A percentile compares a stretch with the other conserved stretches of the same genome.
Conservation (phyloP, 2,797 vertebrate genomes). For the Cirrhinus molitorella region DNA sequence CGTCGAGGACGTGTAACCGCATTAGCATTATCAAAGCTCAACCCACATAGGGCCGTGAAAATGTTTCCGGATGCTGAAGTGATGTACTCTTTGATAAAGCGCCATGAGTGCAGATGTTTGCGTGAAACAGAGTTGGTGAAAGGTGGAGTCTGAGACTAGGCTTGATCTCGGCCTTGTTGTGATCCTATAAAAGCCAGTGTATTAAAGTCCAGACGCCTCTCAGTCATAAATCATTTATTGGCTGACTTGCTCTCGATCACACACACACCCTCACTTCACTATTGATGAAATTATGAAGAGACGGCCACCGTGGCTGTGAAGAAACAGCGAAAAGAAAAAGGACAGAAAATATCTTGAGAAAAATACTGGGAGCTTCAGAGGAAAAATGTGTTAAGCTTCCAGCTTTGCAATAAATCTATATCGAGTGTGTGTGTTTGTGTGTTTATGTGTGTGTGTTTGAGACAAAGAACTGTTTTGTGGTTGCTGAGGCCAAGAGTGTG, state of each 20-base stretch:
- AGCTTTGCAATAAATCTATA: conserved; percentile 18
- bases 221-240: conserved; percentile 43
- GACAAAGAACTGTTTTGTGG: conserved; percentile 23
- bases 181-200: conserved; percentile 37
- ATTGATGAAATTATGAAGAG: conserved; percentile 31
- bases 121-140: background rate
- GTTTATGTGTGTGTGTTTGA: conserved; percentile 3
- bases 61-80: background rate
- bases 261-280: background rate
- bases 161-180: conserved; percentile 41
- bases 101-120: conserved; percentile 2
- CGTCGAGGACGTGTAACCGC: background rate
- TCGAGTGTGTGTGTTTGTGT: background rate
- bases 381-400: conserved; percentile 29
- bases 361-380: conserved; percentile 10
- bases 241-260: background rate
- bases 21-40: conserved; percentile 27
- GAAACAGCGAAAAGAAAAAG: background rate
- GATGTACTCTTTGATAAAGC: conserved; percentile 15
- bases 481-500: background rate
- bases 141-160: conserved; percentile 15
- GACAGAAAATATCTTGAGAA: conserved; percentile 22
- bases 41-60: background rate
- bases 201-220: conserved; percentile 33
- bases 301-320: conserved; percentile 5